A percentile compares a stretch with the other conserved stretches of the same genome.
phyloP scores from a whole-genome alignment of 1,140 invertebrate species.

The Stenopsyche tienmushanensis region DNA sequence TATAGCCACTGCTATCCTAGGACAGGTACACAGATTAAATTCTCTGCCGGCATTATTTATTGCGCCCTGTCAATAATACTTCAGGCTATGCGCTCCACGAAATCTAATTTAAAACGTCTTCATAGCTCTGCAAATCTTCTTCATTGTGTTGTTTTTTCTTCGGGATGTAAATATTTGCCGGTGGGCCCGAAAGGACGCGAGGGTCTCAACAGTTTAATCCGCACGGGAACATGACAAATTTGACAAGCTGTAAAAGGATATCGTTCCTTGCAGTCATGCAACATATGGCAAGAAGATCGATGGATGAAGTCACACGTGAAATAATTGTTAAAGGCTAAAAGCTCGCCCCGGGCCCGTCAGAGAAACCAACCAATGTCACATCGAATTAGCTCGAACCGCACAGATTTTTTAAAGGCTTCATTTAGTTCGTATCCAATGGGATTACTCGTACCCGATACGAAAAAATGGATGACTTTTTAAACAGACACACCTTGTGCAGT shows the following conservation, averaged over 20 bases:
- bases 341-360: slow-evolving; percentile 21
- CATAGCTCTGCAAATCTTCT: background rate
- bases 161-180: no score
- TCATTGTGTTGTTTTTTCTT: no score
- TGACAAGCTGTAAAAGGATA: slow-evolving; percentile 26
- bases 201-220: slow-evolving; percentile 28
- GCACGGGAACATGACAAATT: slow-evolving; percentile 32
- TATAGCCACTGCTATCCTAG: slow-evolving; percentile 23
- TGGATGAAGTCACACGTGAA: slow-evolving; percentile 29
- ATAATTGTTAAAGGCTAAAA: slow-evolving; percentile 13
- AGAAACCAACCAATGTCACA: slow-evolving; percentile 17
- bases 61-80: slow-evolving; percentile 21
- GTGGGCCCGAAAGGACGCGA: background rate
- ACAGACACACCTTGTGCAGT: no score
- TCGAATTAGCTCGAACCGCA: slow-evolving; percentile 20
- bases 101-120: background rate
- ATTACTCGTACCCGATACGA: slow-evolving; percentile 8
- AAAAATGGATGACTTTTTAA: background rate
- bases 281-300: slow-evolving; percentile 32
- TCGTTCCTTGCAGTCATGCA: slow-evolving; percentile 1
- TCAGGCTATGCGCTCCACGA: background rate
- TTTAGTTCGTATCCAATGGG: slow-evolving; percentile 19
- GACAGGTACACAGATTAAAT: slow-evolving; percentile 35
- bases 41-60: slow-evolving; percentile 24
- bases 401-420: slow-evolving; percentile 34